Conservation (phyloP, 2,797 vertebrate genomes). For the Rhadinocentrus ornatus region DNA sequence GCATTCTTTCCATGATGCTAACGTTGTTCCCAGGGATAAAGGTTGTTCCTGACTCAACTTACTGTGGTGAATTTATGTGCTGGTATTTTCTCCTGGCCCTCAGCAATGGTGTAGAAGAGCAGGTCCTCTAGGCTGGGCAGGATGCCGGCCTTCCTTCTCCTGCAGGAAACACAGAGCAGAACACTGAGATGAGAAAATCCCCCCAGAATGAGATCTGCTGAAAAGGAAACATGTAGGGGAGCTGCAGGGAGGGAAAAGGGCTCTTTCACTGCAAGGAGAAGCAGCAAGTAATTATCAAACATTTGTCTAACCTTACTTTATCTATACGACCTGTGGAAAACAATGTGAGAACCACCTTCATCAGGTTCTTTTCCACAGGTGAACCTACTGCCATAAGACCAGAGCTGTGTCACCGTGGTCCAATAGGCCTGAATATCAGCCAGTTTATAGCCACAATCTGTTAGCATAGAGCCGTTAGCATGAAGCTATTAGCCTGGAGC, state of each 20-base stretch:
- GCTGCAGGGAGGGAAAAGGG: slow-evolving; percentile 32
- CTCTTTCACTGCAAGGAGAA: slow-evolving; percentile 59
- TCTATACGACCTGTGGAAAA: slow-evolving; percentile 21
- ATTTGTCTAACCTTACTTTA: slow-evolving; percentile 31
- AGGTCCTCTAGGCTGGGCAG: slow-evolving; percentile 97
- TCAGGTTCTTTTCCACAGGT: slow-evolving; percentile 22
- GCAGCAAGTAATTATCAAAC: slow-evolving; percentile 44
- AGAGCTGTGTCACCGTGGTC: slow-evolving; percentile 26
- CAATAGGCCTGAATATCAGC: slow-evolving; percentile 56
- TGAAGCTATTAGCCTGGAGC: too few relatives aligned
- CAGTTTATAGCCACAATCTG: slow-evolving; percentile 20
- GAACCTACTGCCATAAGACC: slow-evolving; percentile 28
- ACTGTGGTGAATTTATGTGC: slow-evolving; percentile 99
- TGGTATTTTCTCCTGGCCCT: slow-evolving; percentile 97
- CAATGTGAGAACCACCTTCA: too few relatives aligned
- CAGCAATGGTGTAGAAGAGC: slow-evolving; percentile 98
- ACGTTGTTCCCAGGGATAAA: background rate
- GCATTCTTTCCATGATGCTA: too few relatives aligned
- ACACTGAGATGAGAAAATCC: slow-evolving; percentile 16
- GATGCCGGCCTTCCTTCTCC: slow-evolving; percentile 94
- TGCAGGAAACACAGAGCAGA: slow-evolving; percentile 59
- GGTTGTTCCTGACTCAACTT: slow-evolving; percentile 54
- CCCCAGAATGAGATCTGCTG: background rate
- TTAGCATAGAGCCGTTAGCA: too few relatives aligned
- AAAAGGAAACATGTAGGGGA: slow-evolving; percentile 17